Evolutionary conservation across 2,888 invertebrate genomes (phyloP).

Genomic region (Therioaphis trifolii): DNA sequence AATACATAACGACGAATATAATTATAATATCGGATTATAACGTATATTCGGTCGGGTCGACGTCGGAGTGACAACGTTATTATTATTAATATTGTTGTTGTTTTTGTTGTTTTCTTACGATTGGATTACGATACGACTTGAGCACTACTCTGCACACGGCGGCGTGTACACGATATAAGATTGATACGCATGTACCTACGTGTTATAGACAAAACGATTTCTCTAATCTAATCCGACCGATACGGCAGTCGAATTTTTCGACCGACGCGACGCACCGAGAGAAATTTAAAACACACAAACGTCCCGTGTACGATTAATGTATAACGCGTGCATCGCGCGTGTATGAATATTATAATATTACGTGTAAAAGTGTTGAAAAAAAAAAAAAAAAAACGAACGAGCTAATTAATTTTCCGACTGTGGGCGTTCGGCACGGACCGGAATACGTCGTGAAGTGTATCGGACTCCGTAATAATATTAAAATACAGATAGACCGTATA

Average conservation of each 20-base stretch:
- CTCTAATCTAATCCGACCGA: conserved; percentile 21
- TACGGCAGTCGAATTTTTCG: conserved; percentile 5
- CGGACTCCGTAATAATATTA: too few species aligned
- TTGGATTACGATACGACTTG: conserved; percentile 40
- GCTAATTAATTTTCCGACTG: neutral
- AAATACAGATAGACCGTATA: too few species aligned
- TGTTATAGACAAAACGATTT: too few species aligned
- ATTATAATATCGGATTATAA: neutral
- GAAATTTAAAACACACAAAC: conserved; percentile 2
- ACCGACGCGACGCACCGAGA: conserved; percentile 15
- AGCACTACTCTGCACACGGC: neutral
- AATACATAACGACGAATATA: neutral
- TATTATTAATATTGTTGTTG: neutral
- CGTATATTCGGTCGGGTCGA: neutral
- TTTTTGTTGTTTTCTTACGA: conserved; percentile 6
- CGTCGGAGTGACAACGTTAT: conserved; percentile 18
- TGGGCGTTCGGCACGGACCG: too few species aligned
- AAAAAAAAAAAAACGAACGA: neutral
- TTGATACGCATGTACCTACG: too few species aligned
- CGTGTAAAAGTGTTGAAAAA: too few species aligned
- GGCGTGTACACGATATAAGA: neutral
- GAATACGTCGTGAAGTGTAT: too few species aligned
- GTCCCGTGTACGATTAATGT: neutral
- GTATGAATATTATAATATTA: too few species aligned
- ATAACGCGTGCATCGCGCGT: too few species aligned